Base-by-base conservation (phyloP, 2,797 vertebrate species). In the Tinamus major region DNA sequence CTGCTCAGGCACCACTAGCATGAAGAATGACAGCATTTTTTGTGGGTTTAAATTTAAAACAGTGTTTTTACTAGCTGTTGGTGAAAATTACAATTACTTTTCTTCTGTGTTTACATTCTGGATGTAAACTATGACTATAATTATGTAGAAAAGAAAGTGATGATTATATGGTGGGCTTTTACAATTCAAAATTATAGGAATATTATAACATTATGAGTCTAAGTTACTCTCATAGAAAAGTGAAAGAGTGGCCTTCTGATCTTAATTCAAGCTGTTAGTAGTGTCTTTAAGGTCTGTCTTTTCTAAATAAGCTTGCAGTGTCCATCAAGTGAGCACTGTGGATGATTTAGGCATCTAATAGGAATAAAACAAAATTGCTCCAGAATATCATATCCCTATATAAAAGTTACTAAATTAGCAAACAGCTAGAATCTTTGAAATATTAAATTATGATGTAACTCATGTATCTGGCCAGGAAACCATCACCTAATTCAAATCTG, bases 61-160 rank as follows among this genome's bases (percentile, higher is more conserved):
- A 46, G 56, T 92, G 64, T 72, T 94, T 96, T 96, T 87, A 59
- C 44, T 87, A 86, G 78, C 79, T 95, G 85, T 79, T 95, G 69
- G 19, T 26, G 86, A 95, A 97, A 97, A 95, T 69, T 76, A 55
- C 67, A 96, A 92, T 95, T 94, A 78, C 56, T 44, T 84, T 91
- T 95, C 85, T 85, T 96, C 90, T 87, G 39, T 96, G 92, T 96
- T 98, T 98, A 94, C 83, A 48, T 92, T 94, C 90, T 69, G 82
- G 56, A 75, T 88, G 95, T 68, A 97, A 97, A 98, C 35, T 35
- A 35, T 97, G 5, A 96, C 91, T 95, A n/a, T 97, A 97, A 98
- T 97, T 98, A 96, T 46, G 49, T 33, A 93, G 81, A 95, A 87
- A 93, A 94, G 42, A 92, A 89, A 89, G 46, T 92, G 65, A 80